These are phyloP conservation scores for Hirtodrosophila confusa DNA, from an alignment of 2,888 invertebrate genomes.

Conservation along the genomic window DNA sequence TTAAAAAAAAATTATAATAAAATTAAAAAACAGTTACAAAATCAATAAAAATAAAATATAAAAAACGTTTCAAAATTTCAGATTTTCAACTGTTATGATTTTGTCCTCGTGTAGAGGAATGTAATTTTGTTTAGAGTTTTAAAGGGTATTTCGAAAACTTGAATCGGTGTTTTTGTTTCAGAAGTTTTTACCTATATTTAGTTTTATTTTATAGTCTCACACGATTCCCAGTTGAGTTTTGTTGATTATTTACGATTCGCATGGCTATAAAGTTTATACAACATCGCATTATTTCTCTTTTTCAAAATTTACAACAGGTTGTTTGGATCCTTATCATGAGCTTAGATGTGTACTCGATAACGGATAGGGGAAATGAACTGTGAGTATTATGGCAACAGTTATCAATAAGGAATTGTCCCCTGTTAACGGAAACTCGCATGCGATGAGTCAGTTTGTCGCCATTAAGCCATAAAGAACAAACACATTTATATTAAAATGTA, in stretches of 20 bases:
- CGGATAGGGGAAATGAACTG: neutral
- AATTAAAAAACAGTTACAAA: too few species aligned
- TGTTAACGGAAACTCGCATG: constrained; percentile 9
- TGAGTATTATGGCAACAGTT: neutral
- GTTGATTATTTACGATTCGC: constrained; percentile 1
- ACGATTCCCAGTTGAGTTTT: neutral
- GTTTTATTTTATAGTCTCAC: neutral
- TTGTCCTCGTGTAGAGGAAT: too few species aligned
- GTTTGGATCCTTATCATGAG: constrained; percentile 25
- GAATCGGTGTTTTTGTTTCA: too few species aligned
- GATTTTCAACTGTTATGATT: too few species aligned
- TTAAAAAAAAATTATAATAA: too few species aligned
- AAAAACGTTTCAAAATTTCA: too few species aligned
- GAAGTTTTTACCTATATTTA: too few species aligned
- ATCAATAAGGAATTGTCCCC: constrained; percentile 6
- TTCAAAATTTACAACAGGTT: constrained; percentile 12
- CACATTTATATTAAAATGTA: neutral
- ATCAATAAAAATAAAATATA: too few species aligned
- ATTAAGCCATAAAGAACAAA: too few species aligned
- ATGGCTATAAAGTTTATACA: constrained; percentile 21
- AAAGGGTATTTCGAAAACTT: too few species aligned
- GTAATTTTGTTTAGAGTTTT: too few species aligned
- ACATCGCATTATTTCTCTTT: neutral
- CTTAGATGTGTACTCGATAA: constrained; percentile 5
- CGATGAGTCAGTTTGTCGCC: constrained; percentile 23